Conservation (phyloP, 1,140 invertebrate genomes). For the Agrilus planipennis region DNA sequence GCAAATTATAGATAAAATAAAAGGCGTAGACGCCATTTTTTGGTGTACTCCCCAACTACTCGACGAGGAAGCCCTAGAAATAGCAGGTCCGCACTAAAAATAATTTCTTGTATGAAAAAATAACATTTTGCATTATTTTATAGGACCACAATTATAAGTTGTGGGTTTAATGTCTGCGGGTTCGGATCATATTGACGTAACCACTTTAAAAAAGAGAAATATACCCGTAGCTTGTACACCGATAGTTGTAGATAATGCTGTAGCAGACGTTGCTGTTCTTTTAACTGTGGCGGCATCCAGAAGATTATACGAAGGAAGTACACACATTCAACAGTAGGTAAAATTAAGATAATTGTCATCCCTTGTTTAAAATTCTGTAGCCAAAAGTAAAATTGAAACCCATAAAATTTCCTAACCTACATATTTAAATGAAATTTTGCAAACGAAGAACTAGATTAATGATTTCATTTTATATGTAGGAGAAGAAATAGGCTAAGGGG, state of each 20-base stretch:
- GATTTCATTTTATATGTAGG: no score
- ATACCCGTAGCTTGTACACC: conserved; percentile 68
- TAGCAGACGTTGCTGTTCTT: conserved; percentile 69
- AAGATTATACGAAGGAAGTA: conserved; percentile 56
- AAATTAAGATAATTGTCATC: no score
- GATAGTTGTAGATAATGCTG: conserved; percentile 60
- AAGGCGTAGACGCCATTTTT: conserved; percentile 26
- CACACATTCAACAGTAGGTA: conserved; percentile 47
- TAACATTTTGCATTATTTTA: no score
- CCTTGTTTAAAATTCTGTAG: no score
- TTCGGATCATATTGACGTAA: conserved; percentile 55
- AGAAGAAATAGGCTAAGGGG: no score
- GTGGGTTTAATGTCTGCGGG: conserved; percentile 49
- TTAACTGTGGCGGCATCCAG: conserved; percentile 60
- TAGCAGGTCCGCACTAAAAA: conserved; percentile 27
- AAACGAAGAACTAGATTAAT: no score
- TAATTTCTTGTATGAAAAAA: no score
- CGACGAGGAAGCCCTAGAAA: conserved; percentile 26
- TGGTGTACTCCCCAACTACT: conserved; percentile 18
- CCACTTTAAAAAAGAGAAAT: conserved; percentile 46
- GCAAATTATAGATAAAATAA: conserved; percentile 18
- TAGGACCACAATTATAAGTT: conserved; percentile 8
- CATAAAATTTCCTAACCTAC: no score
- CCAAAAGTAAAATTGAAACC: no score
- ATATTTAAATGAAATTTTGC: no score